phyloP scores from a whole-genome alignment of 2,888 invertebrate genomes.

The Argyresthia goedartella region DNA sequence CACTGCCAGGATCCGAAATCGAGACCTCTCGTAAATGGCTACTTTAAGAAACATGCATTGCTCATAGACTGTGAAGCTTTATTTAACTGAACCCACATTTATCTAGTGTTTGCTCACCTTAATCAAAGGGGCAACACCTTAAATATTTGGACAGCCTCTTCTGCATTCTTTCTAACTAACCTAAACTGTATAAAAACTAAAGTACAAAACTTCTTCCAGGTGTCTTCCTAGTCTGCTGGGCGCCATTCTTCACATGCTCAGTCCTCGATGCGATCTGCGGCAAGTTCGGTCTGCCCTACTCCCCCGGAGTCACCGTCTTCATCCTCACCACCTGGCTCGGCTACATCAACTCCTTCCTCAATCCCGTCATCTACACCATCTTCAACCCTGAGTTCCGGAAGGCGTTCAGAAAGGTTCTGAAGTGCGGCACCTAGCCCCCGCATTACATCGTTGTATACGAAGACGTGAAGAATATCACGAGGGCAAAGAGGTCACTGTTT shows the following conservation, averaged over 20 bases:
- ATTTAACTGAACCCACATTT: no score
- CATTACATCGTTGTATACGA: conserved; percentile 48
- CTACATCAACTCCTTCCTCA: conserved; percentile 95
- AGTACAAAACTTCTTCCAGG: conserved; percentile 73
- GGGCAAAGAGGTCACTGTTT: not conserved
- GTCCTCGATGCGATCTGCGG: conserved; percentile 97
- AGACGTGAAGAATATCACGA: not conserved
- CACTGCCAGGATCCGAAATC: no score
- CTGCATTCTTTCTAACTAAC: no score
- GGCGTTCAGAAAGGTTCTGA: conserved; percentile 94
- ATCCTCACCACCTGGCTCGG: conserved; percentile 97
- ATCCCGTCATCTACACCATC: conserved; percentile 94
- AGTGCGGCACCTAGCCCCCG: conserved; percentile 70
- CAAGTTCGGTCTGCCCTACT: conserved; percentile 82
- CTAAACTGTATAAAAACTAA: not conserved
- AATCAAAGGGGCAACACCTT: no score
- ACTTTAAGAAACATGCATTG: no score
- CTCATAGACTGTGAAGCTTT: no score
- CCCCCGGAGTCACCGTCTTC: conserved; percentile 90
- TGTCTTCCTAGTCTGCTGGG: conserved; percentile 98
- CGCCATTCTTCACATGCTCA: conserved; percentile 99
- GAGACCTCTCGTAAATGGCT: no score
- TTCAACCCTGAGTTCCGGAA: conserved; percentile 98
- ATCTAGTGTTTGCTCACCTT: no score
- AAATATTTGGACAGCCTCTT: no score